Base-by-base conservation (phyloP, 2,888 invertebrate genomes). In the Octonoba sinensis region DNA sequence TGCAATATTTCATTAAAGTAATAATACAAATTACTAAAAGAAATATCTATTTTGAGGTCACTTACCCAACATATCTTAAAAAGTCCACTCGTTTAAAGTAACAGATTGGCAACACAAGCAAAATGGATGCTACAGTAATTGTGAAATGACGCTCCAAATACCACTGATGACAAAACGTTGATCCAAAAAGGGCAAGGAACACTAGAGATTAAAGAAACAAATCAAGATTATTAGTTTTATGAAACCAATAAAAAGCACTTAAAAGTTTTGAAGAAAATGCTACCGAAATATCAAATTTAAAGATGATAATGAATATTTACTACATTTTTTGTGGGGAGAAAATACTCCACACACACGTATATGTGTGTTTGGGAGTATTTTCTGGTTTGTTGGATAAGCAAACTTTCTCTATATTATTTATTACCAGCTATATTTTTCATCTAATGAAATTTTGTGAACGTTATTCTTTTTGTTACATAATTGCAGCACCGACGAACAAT, bases 11-110 rank as follows among this genome's bases (percentile, higher is more conserved):
- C 16, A 4, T 1, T 54, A 16, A 36, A 36, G 36, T 8, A 11
- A 3, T 36, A 11, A 36, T 8, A 1, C 4, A 36, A 36, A 36
- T 36, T 4, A 8, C 8, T 36, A 11, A 36, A 36, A 36, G 11
- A 36, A 11, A 8, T 20, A 18, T 57, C 12, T 57, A 18, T 18
- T 20, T 1, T 57, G 12, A 8, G 18, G 20, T 20, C 15, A 72
- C 78, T 73, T 79, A 88, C 88, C 89, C 89, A 36, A 88, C 87
- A 86, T 89, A 89, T 86, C 89, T 89, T 1, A 90, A 87, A 82
- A 90, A 90, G 85, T 90, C 90, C n/a, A 90, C 89, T 70, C 88
- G 86, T 76, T 87, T 87, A 11, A 89, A 88, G 84, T 88, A 90
- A 84, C 89, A 89, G 62, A 90, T 86, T 16, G 90, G 90, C 65